Base-by-base conservation (phyloP, 2,888 invertebrate genomes). In the Cantharis nigra region DNA sequence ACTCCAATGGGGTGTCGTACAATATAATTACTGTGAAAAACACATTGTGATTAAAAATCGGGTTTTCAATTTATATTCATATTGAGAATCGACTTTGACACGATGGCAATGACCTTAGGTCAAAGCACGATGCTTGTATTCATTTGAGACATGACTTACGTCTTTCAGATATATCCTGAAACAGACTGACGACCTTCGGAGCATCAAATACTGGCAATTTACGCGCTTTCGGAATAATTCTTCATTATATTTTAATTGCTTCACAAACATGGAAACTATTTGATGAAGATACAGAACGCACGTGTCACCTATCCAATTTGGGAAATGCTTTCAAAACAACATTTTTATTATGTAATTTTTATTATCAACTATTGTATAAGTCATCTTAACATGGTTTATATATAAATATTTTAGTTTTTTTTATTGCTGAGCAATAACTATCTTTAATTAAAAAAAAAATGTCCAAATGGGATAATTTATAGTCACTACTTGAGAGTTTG, bases 1-100 rank as follows among this genome's bases (percentile, higher is more conserved):
- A 7, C n/a, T n/a, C 13, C n/a, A n/a, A 13, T 5, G 2, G 33
- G 33, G 33, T 49, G 49, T n/a, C 49, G 49, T 13, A 49, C n/a
- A n/a, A 49, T 49, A 49, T 49, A 49, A 49, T 49, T 49, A 49
- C 13, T 49, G 7, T 49, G n/a, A 49, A n/a, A 49, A 49, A 49
- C 49, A 70, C 70, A 70, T 49, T 72, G 62, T 77, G 74, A 77
- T 77, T 77, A 74, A 77, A 77, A 77, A 69, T 67, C 49, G 71
- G 28, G 14, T 69, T 69, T 63, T 74, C 69, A 74, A 74, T 77
- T 77, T 76, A 73, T 73, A 76, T 76, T 76, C 76, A 73, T 72
- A 76, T 76, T 62, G 70, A 23, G 33, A 33, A 67, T 73, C 71
- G 77, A 77, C 74, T 77, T 77, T 77, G 77, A 77, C 77, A 77